Percentiles rank a stretch among this genome's conserved stretches.
Evolutionary conservation across 2,888 invertebrate species (phyloP).

Genomic region (Heterodera filipjevi): DNA sequence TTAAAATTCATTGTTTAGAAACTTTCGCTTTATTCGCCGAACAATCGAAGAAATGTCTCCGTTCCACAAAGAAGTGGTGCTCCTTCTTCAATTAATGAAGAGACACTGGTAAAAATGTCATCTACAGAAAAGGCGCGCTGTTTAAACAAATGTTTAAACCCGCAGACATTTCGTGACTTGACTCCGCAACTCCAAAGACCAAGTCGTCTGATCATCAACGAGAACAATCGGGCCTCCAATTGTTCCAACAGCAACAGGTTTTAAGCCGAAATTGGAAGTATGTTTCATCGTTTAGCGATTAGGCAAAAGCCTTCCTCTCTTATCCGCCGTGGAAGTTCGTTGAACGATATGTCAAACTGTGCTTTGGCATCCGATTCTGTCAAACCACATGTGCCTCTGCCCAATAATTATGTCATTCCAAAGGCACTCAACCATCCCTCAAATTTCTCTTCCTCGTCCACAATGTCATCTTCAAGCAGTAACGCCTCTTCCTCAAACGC

Average conservation of each 20-base stretch:
- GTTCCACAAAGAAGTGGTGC: not conserved
- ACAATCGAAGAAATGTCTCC: not conserved
- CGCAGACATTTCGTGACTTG: not conserved
- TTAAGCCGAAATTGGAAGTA: too few species aligned
- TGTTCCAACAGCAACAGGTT: not conserved
- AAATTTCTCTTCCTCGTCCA: not conserved
- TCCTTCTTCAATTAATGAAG: not conserved
- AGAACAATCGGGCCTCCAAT: not conserved
- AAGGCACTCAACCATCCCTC: not conserved
- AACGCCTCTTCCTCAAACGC: conserved; percentile 17
- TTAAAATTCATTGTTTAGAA: not conserved
- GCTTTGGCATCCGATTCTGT: not conserved
- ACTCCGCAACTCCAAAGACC: not conserved
- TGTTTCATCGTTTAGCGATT: too few species aligned
- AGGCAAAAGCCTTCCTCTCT: not conserved
- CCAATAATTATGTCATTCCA: not conserved
- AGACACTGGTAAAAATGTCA: not conserved
- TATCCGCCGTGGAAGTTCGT: conserved; percentile 23
- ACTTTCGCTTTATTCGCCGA: not conserved
- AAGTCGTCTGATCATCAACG: not conserved
- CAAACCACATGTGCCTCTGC: not conserved
- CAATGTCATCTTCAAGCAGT: conserved; percentile 16
- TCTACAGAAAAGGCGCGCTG: not conserved
- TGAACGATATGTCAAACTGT: conserved; percentile 17
- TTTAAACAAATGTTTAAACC: not conserved